These are phyloP conservation scores for Holocentrus rufus DNA, from an alignment of 2,797 vertebrate genomes.

Conservation along the genomic window DNA sequence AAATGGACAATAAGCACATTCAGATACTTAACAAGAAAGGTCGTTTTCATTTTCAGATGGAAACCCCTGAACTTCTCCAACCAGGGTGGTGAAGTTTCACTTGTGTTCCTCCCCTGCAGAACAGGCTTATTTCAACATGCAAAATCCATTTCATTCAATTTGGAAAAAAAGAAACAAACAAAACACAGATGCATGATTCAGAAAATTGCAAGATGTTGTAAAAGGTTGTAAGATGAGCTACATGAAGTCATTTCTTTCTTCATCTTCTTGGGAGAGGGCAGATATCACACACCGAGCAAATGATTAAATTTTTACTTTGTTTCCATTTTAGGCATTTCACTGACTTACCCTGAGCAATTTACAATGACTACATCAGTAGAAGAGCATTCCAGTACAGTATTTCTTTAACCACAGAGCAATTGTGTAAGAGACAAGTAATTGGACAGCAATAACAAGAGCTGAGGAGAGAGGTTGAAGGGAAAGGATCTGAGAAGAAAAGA, in stretches of 20 bases:
- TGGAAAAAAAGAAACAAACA: no score
- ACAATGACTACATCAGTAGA: conserved; percentile 4
- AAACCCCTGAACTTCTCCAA: background rate
- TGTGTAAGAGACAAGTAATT: conserved; percentile 35
- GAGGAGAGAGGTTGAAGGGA: conserved; percentile 36
- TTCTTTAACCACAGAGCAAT: conserved; percentile 18
- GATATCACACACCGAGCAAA: background rate
- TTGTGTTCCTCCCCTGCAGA: background rate
- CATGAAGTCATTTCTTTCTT: background rate
- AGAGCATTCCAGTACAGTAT: conserved; percentile 4
- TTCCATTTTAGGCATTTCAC: background rate
- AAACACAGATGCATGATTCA: no score
- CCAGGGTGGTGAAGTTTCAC: background rate
- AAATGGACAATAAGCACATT: conserved; percentile 10
- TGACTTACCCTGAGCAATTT: no score
- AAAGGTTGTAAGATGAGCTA: background rate
- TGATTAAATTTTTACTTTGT: background rate
- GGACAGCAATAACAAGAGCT: conserved; percentile 34
- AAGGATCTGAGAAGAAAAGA: background rate
- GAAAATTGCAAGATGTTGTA: no score
- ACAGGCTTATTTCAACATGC: no score
- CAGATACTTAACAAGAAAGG: background rate
- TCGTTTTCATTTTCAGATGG: background rate
- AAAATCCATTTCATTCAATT: no score
- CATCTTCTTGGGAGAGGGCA: background rate